Base-by-base conservation (phyloP, 92 coral and sea anemone species). In the Parazoanthus darwini region DNA sequence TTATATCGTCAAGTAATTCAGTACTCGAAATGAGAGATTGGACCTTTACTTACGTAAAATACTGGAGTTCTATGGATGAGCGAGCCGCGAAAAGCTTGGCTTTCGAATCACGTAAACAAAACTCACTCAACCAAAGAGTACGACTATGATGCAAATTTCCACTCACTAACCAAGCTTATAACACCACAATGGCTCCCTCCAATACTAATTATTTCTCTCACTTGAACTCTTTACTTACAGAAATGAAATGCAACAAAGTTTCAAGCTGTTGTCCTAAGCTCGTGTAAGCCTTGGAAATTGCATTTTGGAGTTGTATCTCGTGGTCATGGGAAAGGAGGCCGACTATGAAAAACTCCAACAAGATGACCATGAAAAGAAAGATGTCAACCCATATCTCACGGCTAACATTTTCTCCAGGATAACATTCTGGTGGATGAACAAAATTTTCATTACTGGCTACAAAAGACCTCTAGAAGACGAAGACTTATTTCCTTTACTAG, bases 341-440 rank as follows among this genome's bases (percentile, higher is more conserved):
- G 89, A 85, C 5, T 95, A 95, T 88, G 91, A 93, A 83, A 92
- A 95, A 89, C 88, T 95, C 56, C 54, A 92, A 29, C 81, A 89
- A 51, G 93, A 90, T 26, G 96, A 94, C 26, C 93, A 86, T 20
- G 88, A 78, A 8, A 89, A 91, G 54, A 89, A 92, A 78, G 86
- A 82, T 16, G 92, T 95, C 78, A 95, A 95, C 92, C 98, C 98
- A 1, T 92, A 93, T 26, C 92, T 91, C 67, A 71, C 90, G 18
- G 98, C 98, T n/a, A 93, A 92, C 89, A 90, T 93, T 65, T 89
- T 95, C 88, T 93, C 96, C 29, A 80, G 90, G 44, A 78, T 95
- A 16, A 95, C 98, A 15, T 90, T 95, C 88, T 93, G 94, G 91
- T 95, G 98, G 98, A 95, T 95, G 98, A 95, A 95, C 93, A 88